Percentiles rank a stretch among this genome's conserved stretches.
phyloP scores from a whole-genome alignment of 2,888 invertebrate genomes.

The Callimorpha dominula region DNA sequence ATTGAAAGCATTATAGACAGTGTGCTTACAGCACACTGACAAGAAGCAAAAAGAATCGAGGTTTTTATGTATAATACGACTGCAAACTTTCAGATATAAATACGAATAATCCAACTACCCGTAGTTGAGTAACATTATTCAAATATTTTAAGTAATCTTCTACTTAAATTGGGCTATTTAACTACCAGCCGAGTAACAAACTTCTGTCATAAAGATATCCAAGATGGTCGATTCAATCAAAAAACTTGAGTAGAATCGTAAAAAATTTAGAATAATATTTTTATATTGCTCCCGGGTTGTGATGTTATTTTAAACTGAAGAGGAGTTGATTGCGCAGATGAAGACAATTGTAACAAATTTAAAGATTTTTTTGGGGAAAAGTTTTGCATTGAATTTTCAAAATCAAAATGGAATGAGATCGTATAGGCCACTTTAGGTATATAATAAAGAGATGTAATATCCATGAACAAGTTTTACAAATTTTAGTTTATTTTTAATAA shows the following conservation, averaged over 20 bases:
- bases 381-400: too few species aligned
- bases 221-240: slow-evolving; percentile 50
- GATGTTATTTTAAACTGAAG: slow-evolving; percentile 37
- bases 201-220: slow-evolving; percentile 46
- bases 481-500: too few species aligned
- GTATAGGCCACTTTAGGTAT: too few species aligned
- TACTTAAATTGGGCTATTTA: slow-evolving; percentile 43
- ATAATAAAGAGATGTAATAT: too few species aligned
- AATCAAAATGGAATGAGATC: too few species aligned
- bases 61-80: background rate
- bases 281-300: slow-evolving; percentile 19
- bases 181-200: slow-evolving; percentile 43
- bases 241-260: slow-evolving; percentile 43
- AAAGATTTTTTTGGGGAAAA: background rate
- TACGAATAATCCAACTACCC: slow-evolving; percentile 16
- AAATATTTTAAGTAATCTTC: slow-evolving; percentile 48
- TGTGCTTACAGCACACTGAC: too few species aligned
- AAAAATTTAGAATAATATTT: slow-evolving; percentile 40
- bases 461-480: too few species aligned
- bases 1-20: background rate
- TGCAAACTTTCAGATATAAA: background rate
- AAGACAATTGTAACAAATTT: slow-evolving; percentile 22
- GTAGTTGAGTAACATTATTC: slow-evolving; percentile 31
- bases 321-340: slow-evolving; percentile 28
- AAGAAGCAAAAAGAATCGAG: too few species aligned